phyloP scores from a whole-genome alignment of 1,140 invertebrate genomes.

The Lethrus apterus region DNA sequence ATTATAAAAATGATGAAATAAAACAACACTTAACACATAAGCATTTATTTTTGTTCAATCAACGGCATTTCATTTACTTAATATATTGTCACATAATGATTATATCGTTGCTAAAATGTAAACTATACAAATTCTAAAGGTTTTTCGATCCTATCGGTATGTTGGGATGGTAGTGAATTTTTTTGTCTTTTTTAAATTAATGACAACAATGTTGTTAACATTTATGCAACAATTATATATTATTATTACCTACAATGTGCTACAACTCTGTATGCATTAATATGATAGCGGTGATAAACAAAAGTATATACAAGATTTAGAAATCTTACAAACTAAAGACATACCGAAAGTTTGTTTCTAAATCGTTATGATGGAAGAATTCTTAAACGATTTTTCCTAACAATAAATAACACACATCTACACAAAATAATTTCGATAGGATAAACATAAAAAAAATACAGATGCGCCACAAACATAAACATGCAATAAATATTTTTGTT shows the following conservation, averaged over 20 bases:
- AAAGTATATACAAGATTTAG: conserved; percentile 12
- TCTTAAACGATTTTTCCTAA: too few relatives aligned
- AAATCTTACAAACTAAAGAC: too few relatives aligned
- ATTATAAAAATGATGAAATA: conserved; percentile 1
- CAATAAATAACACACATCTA: not conserved
- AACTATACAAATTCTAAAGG: conserved; percentile 10
- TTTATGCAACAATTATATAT: conserved; percentile 16
- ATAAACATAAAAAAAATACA: too few relatives aligned
- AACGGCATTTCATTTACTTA: conserved; percentile 27
- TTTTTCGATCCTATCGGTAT: too few relatives aligned
- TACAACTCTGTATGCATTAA: conserved; percentile 14
- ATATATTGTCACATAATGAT: conserved; percentile 39
- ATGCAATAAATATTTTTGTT: too few relatives aligned
- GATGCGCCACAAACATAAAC: too few relatives aligned
- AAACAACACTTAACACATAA: conserved; percentile 29
- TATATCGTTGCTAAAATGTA: conserved; percentile 28
- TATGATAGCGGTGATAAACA: conserved; percentile 13
- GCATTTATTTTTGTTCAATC: conserved; percentile 28
- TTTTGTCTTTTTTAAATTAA: too few relatives aligned
- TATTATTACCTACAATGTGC: conserved; percentile 10
- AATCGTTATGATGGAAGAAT: too few relatives aligned
- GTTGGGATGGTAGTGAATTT: too few relatives aligned
- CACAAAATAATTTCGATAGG: too few relatives aligned
- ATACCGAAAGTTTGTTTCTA: too few relatives aligned
- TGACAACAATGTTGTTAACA: conserved; percentile 10